Conservation (phyloP, 2,888 invertebrate genomes). For the Ophion obscuratus region DNA sequence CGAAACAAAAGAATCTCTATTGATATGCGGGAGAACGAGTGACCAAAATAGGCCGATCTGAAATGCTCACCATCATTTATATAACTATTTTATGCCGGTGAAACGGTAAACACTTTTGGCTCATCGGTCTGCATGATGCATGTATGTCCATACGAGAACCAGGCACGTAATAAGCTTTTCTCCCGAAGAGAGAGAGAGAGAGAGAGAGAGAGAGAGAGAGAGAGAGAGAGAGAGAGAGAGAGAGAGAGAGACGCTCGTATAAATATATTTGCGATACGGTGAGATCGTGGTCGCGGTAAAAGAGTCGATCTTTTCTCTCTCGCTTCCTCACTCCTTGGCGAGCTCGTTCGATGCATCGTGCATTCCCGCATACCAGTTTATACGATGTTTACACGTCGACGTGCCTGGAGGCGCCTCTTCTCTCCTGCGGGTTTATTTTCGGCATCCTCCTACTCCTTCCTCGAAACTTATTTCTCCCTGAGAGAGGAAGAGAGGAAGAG, state of each 20-base stretch:
- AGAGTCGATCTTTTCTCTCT: conserved; percentile 43
- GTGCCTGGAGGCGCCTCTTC: conserved; percentile 62
- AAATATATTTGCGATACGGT: conserved; percentile 42
- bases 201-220: conserved; percentile 32
- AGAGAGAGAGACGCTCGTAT: conserved; percentile 22
- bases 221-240: conserved; percentile 28
- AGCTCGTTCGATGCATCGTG: conserved; percentile 63
- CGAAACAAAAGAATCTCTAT: not conserved
- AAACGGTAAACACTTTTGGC: conserved; percentile 49
- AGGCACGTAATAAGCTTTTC: conserved; percentile 53
- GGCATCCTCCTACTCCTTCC: conserved; percentile 64
- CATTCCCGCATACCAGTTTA: conserved; percentile 70
- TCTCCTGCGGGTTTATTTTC: conserved; percentile 66
- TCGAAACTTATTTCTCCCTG: conserved; percentile 42
- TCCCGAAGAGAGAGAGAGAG: conserved; percentile 25
- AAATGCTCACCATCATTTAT: not conserved
- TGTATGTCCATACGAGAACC: conserved; percentile 42
- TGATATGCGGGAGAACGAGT: not conserved
- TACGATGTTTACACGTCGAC: conserved; percentile 70
- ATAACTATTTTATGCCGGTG: conserved; percentile 36
- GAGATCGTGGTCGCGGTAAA: conserved; percentile 46
- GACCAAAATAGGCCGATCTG: conserved; percentile 8
- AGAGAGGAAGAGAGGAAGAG: conserved; percentile 10
- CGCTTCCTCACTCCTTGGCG: conserved; percentile 19
- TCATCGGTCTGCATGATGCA: conserved; percentile 23